A percentile compares a stretch with the other conserved stretches of the same genome.
These are phyloP conservation scores for Theristus sp. DNA, from an alignment of 2,888 invertebrate genomes.

Conservation along the genomic window DNA sequence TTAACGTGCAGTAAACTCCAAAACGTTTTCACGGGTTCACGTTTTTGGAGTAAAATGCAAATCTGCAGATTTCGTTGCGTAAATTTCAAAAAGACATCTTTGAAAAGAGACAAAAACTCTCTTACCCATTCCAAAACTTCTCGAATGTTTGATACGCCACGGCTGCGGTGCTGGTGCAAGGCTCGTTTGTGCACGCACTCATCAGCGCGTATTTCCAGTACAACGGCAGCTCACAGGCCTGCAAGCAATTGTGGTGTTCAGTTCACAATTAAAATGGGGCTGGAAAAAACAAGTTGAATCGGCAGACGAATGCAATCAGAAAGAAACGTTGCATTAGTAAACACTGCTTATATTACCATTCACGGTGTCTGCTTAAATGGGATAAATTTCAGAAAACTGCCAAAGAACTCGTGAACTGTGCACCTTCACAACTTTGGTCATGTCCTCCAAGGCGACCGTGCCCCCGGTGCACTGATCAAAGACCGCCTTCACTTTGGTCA, in stretches of 20 bases:
- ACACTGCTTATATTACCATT: too few species aligned
- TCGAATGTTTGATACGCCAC: neutral
- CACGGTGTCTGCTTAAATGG: too few species aligned
- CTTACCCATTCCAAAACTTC: neutral
- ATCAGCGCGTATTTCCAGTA: slow-evolving; percentile 96
- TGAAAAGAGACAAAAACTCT: neutral
- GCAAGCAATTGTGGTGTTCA: slow-evolving; percentile 33
- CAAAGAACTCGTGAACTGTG: too few species aligned
- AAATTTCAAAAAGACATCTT: neutral
- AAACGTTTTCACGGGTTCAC: too few species aligned
- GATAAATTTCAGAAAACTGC: neutral
- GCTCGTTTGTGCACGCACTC: slow-evolving; percentile 36
- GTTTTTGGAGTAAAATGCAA: too few species aligned
- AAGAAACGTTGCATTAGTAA: neutral
- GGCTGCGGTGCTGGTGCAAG: neutral
- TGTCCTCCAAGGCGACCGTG: neutral
- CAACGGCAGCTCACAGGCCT: slow-evolving; percentile 73
- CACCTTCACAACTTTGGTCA: neutral
- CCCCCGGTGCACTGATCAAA: neutral
- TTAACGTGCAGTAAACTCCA: too few species aligned
- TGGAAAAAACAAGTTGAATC: neutral
- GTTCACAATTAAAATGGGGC: neutral
- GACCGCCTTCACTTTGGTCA: neutral
- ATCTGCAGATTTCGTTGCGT: neutral
- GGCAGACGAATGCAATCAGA: too few species aligned